Percentiles rank a stretch among this genome's conserved stretches.
phyloP scores from a whole-genome alignment of 2,113 vertebrate genomes.

The Trinectes maculatus region DNA sequence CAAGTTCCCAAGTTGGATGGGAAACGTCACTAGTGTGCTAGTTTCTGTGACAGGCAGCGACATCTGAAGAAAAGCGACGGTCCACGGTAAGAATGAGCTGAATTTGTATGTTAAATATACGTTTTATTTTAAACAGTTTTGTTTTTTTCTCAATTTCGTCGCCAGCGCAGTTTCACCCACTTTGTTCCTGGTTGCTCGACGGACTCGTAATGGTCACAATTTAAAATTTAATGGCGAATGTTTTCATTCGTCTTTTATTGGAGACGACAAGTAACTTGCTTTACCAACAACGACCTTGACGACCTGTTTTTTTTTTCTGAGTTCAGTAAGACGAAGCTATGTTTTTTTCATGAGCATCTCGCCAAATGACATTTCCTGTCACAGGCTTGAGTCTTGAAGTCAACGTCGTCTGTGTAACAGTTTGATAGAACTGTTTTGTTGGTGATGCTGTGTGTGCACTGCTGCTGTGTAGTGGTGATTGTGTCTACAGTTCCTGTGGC shows the following conservation, averaged over 20 bases:
- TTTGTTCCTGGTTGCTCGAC: not conserved
- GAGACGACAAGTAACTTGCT: too few relatives aligned
- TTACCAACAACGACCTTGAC: too few relatives aligned
- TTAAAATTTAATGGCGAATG: not conserved
- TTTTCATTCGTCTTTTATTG: not conserved
- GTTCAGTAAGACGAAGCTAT: not conserved
- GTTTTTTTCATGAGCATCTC: not conserved
- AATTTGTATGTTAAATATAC: not conserved
- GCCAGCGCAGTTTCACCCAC: too few relatives aligned
- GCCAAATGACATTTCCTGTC: slow-evolving; percentile 35
- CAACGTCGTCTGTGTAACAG: not conserved
- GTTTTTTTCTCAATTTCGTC: too few relatives aligned
- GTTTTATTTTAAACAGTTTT: not conserved
- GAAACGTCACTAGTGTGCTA: slow-evolving; percentile 1
- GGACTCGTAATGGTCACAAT: too few relatives aligned
- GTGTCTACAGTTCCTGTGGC: slow-evolving; percentile 5
- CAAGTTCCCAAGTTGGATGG: slow-evolving; percentile 58
- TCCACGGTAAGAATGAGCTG: slow-evolving; percentile 42
- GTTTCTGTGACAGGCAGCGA: slow-evolving; percentile 9
- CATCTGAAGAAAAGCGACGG: slow-evolving; percentile 2
- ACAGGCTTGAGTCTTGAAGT: not conserved
- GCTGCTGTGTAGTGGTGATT: not conserved
- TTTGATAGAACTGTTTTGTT: not conserved
- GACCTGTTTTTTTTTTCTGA: too few relatives aligned
- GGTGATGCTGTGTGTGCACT: slow-evolving; percentile 9